Conservation (phyloP, 2,888 invertebrate species). For the Tetropium fuscum region DNA sequence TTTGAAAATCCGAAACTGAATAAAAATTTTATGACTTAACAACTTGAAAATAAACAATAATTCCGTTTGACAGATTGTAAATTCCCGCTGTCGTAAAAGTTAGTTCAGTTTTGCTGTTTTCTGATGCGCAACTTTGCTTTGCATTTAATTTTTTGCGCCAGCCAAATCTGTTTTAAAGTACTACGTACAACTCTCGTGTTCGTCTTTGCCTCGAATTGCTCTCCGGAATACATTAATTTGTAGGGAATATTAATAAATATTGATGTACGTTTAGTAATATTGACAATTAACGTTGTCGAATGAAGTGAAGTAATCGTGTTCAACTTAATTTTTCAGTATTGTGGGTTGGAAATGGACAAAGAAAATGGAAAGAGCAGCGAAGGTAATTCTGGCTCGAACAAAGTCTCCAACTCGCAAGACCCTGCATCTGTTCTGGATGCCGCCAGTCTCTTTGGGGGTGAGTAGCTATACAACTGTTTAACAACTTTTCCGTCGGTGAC, state of each 20-base stretch:
- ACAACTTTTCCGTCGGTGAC: too few relatives aligned
- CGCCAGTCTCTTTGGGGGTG: conserved; percentile 69
- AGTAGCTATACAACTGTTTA: too few relatives aligned
- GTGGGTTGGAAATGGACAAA: conserved; percentile 77
- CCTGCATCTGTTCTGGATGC: conserved; percentile 83
- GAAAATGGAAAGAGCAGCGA: conserved; percentile 78
- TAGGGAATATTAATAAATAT: not conserved
- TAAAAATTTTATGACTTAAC: conserved; percentile 21
- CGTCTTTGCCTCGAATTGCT: not conserved
- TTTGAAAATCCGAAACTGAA: not conserved
- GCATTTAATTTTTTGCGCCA: not conserved
- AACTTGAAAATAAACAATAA: conserved; percentile 27
- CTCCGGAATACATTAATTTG: not conserved
- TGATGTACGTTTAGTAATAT: not conserved
- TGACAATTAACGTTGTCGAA: conserved; percentile 1
- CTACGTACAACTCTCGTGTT: not conserved
- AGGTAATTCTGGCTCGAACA: conserved; percentile 70
- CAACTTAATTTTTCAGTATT: conserved; percentile 16
- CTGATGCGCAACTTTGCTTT: not conserved
- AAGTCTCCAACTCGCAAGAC: conserved; percentile 67
- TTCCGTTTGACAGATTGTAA: conserved; percentile 25
- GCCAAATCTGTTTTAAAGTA: not conserved
- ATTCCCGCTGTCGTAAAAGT: conserved; percentile 15
- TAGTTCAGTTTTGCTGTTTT: conserved; percentile 6
- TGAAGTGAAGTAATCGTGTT: not conserved